phyloP scores from a whole-genome alignment of 2,113 vertebrate species.

The Saccopteryx leptura region DNA sequence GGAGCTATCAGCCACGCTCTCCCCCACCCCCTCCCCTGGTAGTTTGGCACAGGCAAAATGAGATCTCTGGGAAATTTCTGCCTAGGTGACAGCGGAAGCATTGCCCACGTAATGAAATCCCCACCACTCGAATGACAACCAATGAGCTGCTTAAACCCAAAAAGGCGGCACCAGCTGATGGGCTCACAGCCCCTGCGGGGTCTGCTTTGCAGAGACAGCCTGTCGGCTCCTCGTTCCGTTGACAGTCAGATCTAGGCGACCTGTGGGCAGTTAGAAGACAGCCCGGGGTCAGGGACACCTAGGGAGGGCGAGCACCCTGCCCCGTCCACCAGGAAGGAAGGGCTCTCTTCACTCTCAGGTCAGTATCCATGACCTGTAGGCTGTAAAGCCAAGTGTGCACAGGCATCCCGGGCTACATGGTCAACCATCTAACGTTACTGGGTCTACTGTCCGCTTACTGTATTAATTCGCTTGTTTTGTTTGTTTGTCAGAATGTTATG shows the following conservation, averaged over 20 bases:
- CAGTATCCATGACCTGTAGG: background rate
- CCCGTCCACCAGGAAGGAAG: background rate
- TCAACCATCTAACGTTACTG: background rate
- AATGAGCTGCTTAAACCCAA: background rate
- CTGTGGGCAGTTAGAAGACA: background rate
- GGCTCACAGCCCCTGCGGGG: background rate
- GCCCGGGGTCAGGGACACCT: background rate
- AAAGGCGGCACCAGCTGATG: background rate
- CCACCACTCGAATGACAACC: background rate
- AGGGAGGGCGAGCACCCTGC: too few species aligned
- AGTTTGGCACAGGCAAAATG: background rate
- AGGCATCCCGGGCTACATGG: background rate
- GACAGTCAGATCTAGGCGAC: background rate
- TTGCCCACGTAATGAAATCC: background rate
- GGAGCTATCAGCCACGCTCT: background rate
- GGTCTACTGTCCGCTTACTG: background rate
- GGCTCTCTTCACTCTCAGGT: background rate
- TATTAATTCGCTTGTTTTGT: constrained; percentile 76
- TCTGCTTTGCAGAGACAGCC: background rate
- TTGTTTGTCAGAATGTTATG: constrained; percentile 95
- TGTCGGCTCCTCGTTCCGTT: background rate
- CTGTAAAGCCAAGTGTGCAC: fast-evolving
- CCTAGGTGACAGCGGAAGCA: background rate
- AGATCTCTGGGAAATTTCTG: constrained; percentile 44
- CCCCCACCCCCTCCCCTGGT: background rate